Base-by-base conservation (phyloP, 2,113 vertebrate genomes). In the Dipodomys merriami region DNA sequence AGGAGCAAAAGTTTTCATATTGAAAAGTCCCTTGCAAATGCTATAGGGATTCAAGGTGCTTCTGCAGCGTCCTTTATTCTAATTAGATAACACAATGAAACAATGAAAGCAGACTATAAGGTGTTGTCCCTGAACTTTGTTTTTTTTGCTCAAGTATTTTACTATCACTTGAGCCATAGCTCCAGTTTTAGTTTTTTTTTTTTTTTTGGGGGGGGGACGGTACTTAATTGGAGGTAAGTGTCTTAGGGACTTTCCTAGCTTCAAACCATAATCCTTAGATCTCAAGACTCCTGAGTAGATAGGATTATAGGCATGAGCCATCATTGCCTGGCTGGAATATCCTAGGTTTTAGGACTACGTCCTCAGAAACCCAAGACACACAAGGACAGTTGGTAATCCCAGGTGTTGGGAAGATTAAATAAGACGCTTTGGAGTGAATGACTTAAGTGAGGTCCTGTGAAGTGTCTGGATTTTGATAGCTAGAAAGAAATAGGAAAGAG, bases 281-380 rank as follows among this genome's bases (percentile, higher is more conserved):
- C 12, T 57, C 15, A 57, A 39, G 53, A 57, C 53, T 57, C 12
- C 53, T 57, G 15, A 57, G 53, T 57, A 57, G 53, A 2, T 57
- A 57, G 53, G 53, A 57, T 57, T 57, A 57, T 57, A 57, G 12
- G 53, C 53, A 57, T 57, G 15, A 57, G 53, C 53, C 53, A 57
- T 18, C 12, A 16, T 9, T 53, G 49, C 49, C 49, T 13, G 49
- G 49, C 12, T 53, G 46, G 30, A 92, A 77, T 86, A 79, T 68
- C 19, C 12, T 1, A 39, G 6, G 15, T 62, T 83, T 91, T 71
- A 83, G 29, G 53, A 81, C 2, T 44, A 94, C n/a, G 13, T 86
- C 33, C 35, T 80, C 76, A 49, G 67, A 89, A 92, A 90, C 69
- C 10, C 78, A 25, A 88, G 82, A 46, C 10, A 91, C 67, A 81